Percentiles rank a stretch among this genome's conserved stretches.
Conservation (phyloP, 2,797 vertebrate species). For the Amphiprion clarkii region DNA sequence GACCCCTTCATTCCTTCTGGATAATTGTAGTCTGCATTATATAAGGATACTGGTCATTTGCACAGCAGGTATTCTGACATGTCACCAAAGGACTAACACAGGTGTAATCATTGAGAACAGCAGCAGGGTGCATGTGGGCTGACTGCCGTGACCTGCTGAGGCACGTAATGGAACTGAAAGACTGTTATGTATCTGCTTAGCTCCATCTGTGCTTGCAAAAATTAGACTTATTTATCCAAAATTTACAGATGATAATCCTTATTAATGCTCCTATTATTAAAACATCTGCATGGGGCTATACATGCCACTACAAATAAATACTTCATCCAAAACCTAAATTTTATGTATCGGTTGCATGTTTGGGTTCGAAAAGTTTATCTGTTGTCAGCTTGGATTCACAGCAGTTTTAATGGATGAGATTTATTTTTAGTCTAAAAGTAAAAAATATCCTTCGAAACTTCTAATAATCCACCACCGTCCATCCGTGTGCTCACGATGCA, state of each 20-base stretch:
- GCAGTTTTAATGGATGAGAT: slow-evolving; percentile 17
- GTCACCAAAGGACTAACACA: no score
- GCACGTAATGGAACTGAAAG: background rate
- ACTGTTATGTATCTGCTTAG: no score
- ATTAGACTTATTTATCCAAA: no score
- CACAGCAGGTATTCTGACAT: no score
- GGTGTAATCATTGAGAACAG: no score
- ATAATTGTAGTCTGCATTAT: no score
- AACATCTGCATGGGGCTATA: background rate
- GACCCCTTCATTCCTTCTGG: no score
- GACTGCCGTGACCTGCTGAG: background rate
- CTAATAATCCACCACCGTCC: slow-evolving; percentile 21
- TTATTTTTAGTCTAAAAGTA: slow-evolving; percentile 30
- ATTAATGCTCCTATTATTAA: no score
- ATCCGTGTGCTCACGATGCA: background rate
- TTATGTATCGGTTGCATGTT: background rate
- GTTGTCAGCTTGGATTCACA: slow-evolving; percentile 15
- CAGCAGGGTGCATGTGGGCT: no score
- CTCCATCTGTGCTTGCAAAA: no score
- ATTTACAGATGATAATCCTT: no score
- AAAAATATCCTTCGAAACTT: slow-evolving; percentile 34
- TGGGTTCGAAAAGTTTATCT: slow-evolving; percentile 12
- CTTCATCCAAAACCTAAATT: background rate
- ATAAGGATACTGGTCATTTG: no score
- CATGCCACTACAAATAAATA: background rate